Conservation (phyloP, 2,797 vertebrate genomes). For the Microhierax caerulescens region DNA sequence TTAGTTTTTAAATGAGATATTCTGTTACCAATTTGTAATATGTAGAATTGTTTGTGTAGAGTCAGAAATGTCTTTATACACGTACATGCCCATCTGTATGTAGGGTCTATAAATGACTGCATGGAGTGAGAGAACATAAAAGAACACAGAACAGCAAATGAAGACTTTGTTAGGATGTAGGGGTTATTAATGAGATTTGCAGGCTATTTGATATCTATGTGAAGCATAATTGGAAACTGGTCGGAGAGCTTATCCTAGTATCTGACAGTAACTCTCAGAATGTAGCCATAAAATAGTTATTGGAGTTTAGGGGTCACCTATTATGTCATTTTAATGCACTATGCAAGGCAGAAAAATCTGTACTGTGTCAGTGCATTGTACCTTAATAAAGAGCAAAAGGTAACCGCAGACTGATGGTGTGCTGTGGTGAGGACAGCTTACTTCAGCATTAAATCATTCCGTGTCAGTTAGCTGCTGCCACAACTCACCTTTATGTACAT, state of each 20-base stretch:
- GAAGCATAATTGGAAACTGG: neutral
- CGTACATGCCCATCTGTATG: neutral
- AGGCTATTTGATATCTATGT: neutral
- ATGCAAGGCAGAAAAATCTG: neutral
- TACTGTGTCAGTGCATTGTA: neutral
- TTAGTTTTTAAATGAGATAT: neutral
- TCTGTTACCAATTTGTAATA: neutral
- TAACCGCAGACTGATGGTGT: fast-evolving
- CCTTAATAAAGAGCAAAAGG: neutral
- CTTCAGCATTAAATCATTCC: neutral
- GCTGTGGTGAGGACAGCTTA: neutral
- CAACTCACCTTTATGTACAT: fast-evolving
- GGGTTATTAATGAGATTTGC: neutral
- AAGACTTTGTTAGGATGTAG: neutral
- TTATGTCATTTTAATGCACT: neutral
- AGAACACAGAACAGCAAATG: neutral
- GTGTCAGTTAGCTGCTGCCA: neutral
- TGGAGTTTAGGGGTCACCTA: neutral
- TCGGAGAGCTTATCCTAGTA: neutral
- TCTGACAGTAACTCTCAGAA: neutral
- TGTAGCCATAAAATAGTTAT: neutral
- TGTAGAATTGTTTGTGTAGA: neutral
- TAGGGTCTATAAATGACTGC: neutral
- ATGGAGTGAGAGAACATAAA: neutral
- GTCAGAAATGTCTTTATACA: neutral